Evolutionary conservation across 2,113 vertebrate genomes (phyloP), one percentile per base, ranked within the genome.

Genomic region (Cyphomyrus plagiostoma): DNA sequence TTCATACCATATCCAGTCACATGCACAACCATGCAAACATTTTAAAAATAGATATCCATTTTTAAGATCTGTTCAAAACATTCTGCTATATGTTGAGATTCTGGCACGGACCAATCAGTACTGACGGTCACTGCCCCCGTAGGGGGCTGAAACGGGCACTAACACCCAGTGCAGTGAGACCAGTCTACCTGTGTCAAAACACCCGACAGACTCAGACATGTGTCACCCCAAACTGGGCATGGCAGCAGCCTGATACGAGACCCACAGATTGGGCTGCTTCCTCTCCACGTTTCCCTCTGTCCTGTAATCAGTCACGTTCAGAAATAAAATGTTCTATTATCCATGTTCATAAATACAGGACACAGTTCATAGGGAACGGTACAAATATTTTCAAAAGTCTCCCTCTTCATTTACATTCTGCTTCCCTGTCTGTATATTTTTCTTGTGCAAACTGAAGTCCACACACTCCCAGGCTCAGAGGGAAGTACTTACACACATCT

Each of bases 11-110:
- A 52, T 15, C n/a, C n/a, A 56, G 48, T 19, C 26, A 53, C 85
- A 87, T 87, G 85, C 85, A 23, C 50, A 39, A 26, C 85, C 85
- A 87, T 87, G 85, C 85, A 56, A 56, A 87, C 48, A 56, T 45
- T 84, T 84, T 46, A 10, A 48, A 46, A 84, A 46, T 48, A 84
- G 21, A 46, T n/a, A 84, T n/a, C 48, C 2, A 21, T 87, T 52
- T 30, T 19, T 49, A 85, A 49, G 26, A 26, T 19, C n/a, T 35
- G 26, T 87, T 53, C 19, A 48, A 21, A 56, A 35, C n/a, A 53
- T 53, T 53, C 26, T 19, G 8, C 50, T n/a, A 45, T 35, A 11
- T 42, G 15, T 35, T 87, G 10, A 56, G 26, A 39, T 26, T 52
- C 26, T 56, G 85, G 56, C 21, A n/a, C 0, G 13, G 45, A 45